These are phyloP conservation scores for Leuciscus idus DNA, from an alignment of 2,113 vertebrate genomes.

Conservation along the genomic window DNA sequence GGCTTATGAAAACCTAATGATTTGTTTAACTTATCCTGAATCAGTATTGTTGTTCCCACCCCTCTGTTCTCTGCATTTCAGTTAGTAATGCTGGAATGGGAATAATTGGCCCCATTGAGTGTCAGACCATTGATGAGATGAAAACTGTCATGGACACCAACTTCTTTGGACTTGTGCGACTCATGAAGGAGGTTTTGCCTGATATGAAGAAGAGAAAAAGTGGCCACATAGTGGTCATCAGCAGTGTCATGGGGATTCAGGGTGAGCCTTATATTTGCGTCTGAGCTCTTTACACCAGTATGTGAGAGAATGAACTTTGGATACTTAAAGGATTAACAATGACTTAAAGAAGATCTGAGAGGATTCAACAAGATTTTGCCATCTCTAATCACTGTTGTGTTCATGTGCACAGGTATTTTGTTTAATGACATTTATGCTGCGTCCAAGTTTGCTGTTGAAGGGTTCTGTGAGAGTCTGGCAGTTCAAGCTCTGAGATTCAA, in stretches of 20 bases:
- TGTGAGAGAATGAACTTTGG: not conserved
- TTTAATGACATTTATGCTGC: constrained; percentile 90
- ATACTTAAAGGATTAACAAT: constrained; percentile 16
- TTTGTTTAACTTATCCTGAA: not conserved
- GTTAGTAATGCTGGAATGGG: constrained; percentile 88
- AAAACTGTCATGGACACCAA: constrained; percentile 88
- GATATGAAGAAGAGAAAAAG: constrained; percentile 87
- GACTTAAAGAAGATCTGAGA: constrained; percentile 76
- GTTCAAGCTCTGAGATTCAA: constrained; percentile 86
- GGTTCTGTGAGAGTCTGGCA: constrained; percentile 88
- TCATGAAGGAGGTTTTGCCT: constrained; percentile 84
- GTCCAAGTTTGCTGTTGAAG: constrained; percentile 88
- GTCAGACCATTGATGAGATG: constrained; percentile 85
- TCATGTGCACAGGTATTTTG: constrained; percentile 78
- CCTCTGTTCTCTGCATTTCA: constrained; percentile 55
- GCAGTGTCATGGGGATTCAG: constrained; percentile 89
- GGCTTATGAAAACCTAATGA: not conserved
- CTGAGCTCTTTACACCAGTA: not conserved
- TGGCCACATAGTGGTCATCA: constrained; percentile 85
- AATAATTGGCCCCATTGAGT: constrained; percentile 86
- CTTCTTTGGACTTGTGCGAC: constrained; percentile 84
- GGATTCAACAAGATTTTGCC: not conserved
- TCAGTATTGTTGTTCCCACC: not conserved
- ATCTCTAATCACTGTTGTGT: not conserved
- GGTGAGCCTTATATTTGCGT: constrained; percentile 64